phyloP scores from a whole-genome alignment of 2,888 invertebrate genomes.

The Athalia rosae region DNA sequence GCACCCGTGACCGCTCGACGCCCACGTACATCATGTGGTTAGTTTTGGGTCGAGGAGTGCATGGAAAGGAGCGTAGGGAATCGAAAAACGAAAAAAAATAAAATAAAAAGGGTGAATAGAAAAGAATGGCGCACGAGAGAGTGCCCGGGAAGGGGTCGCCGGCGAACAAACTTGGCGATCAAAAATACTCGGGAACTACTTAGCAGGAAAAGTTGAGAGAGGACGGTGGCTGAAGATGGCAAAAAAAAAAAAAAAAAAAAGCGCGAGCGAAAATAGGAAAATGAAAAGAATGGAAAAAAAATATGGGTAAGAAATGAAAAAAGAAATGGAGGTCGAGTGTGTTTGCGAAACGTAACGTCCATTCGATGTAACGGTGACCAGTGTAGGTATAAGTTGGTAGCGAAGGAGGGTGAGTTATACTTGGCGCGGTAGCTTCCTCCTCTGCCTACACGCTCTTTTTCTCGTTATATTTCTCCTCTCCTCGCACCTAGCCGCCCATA shows the following conservation, averaged over 20 bases:
- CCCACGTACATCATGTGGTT: background rate
- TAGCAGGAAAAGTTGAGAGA: slow-evolving; percentile 3
- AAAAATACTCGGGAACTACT: slow-evolving; percentile 31
- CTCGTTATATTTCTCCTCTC: no score
- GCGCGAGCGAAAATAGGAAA: background rate
- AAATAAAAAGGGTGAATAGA: background rate
- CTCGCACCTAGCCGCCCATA: no score
- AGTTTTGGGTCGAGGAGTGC: slow-evolving; percentile 3
- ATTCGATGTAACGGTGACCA: slow-evolving; percentile 39
- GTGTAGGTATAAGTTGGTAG: slow-evolving; percentile 6
- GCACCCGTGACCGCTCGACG: background rate
- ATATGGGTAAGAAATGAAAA: background rate
- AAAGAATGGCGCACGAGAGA: background rate
- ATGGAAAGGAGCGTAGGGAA: background rate
- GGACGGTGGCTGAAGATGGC: slow-evolving; percentile 2
- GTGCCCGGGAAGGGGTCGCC: background rate
- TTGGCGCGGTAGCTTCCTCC: no score
- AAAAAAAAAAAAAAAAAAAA: background rate
- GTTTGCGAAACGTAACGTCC: slow-evolving; percentile 40
- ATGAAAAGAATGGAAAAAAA: background rate
- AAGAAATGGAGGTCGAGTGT: slow-evolving; percentile 38
- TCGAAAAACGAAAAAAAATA: no score
- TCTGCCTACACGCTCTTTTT: no score
- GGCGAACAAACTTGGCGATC: slow-evolving; percentile 25
- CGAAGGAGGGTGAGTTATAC: no score